Conservation (phyloP, 2,113 vertebrate genomes). For the Nothoprocta perdicaria region DNA sequence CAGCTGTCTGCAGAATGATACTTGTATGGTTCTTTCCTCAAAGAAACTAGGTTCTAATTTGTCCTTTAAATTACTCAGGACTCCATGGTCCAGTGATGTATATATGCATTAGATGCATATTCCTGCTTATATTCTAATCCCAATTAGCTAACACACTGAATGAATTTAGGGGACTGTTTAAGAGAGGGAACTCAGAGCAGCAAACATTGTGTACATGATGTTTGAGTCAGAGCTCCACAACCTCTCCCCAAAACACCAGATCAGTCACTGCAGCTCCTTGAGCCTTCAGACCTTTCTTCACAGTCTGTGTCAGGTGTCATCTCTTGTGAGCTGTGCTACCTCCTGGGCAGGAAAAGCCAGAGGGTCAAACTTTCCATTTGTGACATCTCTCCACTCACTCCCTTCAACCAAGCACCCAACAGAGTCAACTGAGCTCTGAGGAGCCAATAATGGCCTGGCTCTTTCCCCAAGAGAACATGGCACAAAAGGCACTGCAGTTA, state of each 20-base stretch:
- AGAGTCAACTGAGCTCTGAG: fast-evolving
- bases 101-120: neutral
- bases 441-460: no score
- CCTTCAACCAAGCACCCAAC: neutral
- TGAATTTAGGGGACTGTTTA: neutral
- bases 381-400: neutral
- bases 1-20: neutral
- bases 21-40: constrained; percentile 24
- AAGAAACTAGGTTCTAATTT: neutral
- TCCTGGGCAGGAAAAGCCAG: neutral
- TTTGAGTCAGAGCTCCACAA: neutral
- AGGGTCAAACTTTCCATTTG: neutral
- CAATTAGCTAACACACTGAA: neutral
- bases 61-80: neutral
- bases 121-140: neutral
- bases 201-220: neutral
- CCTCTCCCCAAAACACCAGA: neutral
- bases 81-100: neutral
- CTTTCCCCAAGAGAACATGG: neutral
- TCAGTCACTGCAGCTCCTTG: neutral
- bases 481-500: neutral
- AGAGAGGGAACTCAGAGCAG: neutral
- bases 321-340: neutral
- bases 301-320: neutral
- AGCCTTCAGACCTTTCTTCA: neutral